Conservation (phyloP, 23 tunicate species). For the Trididemnum miniatum region DNA sequence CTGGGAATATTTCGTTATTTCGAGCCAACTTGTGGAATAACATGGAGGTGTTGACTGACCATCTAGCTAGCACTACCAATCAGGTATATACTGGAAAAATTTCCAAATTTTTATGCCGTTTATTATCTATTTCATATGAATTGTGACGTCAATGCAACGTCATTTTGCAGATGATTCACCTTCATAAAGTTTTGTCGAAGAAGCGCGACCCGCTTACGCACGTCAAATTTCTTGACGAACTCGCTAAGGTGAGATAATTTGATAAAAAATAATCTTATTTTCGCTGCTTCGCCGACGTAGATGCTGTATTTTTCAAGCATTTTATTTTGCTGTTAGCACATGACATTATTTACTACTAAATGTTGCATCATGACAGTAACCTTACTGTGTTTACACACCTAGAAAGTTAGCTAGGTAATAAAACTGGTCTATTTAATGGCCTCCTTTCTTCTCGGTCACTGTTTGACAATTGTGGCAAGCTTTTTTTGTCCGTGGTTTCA, state of each 20-base stretch:
- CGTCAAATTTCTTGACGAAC: constrained; percentile 62
- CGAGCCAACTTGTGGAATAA: constrained; percentile 74
- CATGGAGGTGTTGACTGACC: constrained; percentile 68
- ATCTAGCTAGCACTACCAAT: constrained; percentile 13
- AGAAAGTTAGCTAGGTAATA: no score
- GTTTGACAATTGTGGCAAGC: no score
- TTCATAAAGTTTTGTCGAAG: constrained; percentile 86
- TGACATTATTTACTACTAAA: no score
- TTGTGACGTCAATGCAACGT: no score
- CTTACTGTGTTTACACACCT: no score
- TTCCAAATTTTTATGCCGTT: no score
- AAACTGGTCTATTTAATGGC: no score
- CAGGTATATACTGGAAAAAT: constrained; percentile 46
- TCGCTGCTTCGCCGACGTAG: background rate
- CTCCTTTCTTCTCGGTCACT: no score
- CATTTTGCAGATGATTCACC: constrained; percentile 61
- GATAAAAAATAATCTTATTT: background rate
- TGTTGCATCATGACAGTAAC: no score
- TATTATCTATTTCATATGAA: no score
- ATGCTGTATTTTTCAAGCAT: background rate
- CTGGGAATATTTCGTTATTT: constrained; percentile 74
- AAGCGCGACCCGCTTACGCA: constrained; percentile 97
- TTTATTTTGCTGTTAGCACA: no score
- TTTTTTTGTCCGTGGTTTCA: no score
- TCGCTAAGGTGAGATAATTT: constrained; percentile 45